Evolutionary conservation across 1,140 invertebrate genomes (phyloP), one percentile per base, ranked within the genome.

Genomic region (Galendromus occidentalis): DNA sequence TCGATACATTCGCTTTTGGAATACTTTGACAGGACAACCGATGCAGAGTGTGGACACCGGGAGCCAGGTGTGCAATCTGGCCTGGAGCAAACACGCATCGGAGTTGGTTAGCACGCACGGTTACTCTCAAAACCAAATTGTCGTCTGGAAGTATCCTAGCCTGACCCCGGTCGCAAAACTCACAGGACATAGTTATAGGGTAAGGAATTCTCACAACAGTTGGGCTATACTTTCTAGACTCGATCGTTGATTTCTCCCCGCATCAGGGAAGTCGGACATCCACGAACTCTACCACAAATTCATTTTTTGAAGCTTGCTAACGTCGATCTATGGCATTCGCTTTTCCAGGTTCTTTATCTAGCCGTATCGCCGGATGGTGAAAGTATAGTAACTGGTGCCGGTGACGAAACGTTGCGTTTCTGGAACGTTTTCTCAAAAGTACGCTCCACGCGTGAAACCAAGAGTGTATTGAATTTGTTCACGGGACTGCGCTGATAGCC

Each of bases 391-490:
- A 99, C 96, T 0, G 96, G 95, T 9, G 95, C 95, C 18, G 96
- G 95, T 0, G 96, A 99, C 76, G 96, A 99, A 76, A 99, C 96
- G 0, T 79, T 99, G 7, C 79, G 96, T 17, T 98, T 98, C 77
- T 98, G 95, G 95, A 98, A 98, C 80, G 91, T 98, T 0, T 98
- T 98, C 75, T 93, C 88, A 69, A 98, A 98, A 80, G 91, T 91
- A 17, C 81, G 91, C 51, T 93, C 89, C 2, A 59, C 51, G 9
- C 51, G 51, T 2, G 51, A 59, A 33, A 59, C 51, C 51, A 59
- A 59, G 20, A 59, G 51, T 25, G 51, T 59, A 33, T 33, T 59
- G 25, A 59, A 59, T 33, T 33, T 59, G 25, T 59, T 59, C 22
- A 59, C 51, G 25, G 51, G 51, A 33, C 51, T 59, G n/a, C 51